A percentile compares a stretch with the other conserved stretches of the same genome.
Evolutionary conservation across 2,797 vertebrate genomes (phyloP).

Genomic region (Urophycis tenuis): DNA sequence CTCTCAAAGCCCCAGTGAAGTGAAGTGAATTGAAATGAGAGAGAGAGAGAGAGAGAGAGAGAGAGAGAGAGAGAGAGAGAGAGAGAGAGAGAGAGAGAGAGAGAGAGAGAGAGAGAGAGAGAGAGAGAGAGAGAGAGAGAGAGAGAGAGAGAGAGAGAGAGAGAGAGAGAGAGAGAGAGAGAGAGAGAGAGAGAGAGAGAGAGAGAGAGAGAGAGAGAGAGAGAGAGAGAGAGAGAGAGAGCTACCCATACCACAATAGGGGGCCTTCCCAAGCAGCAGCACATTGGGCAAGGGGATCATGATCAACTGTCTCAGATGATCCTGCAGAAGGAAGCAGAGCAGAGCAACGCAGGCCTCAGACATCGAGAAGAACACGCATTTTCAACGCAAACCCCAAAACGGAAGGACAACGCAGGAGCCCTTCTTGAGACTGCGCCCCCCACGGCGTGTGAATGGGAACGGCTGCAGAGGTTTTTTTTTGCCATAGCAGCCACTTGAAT

Average conservation of each 20-base stretch:
- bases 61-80: no score
- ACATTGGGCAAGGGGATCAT: constrained; percentile 90
- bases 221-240: neutral
- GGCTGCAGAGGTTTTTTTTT: constrained; percentile 45
- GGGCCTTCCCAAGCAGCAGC: constrained; percentile 82
- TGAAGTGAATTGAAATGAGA: no score
- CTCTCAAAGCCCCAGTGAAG: no score
- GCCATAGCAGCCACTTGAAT: constrained; percentile 47
- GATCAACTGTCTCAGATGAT: constrained; percentile 87
- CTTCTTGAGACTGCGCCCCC: constrained; percentile 31
- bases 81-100: no score
- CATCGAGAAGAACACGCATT: constrained; percentile 23
- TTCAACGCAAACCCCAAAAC: constrained; percentile 7
- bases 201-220: no score
- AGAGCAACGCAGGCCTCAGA: constrained; percentile 22
- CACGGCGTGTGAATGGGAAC: constrained; percentile 37
- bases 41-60: no score
- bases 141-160: no score
- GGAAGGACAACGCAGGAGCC: constrained; percentile 16
- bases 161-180: no score
- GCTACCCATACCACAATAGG: constrained; percentile 77
- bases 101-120: no score
- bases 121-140: no score
- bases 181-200: no score
- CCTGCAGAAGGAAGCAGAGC: constrained; percentile 58